Evolutionary conservation across 2,797 vertebrate species (phyloP), one percentile per base, ranked within the genome.

Genomic region (Acanthurus tractus): DNA sequence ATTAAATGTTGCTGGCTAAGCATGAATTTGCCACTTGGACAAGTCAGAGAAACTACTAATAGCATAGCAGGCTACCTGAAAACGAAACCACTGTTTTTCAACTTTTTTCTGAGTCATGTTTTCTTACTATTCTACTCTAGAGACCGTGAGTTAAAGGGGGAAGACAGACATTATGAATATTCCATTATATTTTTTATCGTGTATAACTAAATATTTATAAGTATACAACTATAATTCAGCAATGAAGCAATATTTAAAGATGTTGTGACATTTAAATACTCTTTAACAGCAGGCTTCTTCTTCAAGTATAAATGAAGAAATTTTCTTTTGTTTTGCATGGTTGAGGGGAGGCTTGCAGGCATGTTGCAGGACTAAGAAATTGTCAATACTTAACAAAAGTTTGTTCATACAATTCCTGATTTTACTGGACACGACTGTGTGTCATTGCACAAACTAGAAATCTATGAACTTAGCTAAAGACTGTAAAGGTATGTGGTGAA

Each of bases 401-500:
- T 45, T 62, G 25, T 36, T 63, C 36, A 8, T 18, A 22, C 4
- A 49, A 3, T 38, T 2, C 10, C 17, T 15, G 4, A 3, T 36
- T 40, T 23, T 42, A 15, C 45, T 0, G 25, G 36, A 48, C 22
- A 46, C 3, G 70, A 40, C 6, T 50, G 46, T 46, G n/a, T 25
- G 38, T 59, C 46, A 49, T 56, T 48, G 72, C 36, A 23, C 46
- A 67, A 5, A 65, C 36, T 63, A 17, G 59, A 71, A 78, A 68
- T 50, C n/a, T 58, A 48, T 34, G n/a, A 8, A n/a, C 20, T 57
- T 29, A 73, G 76, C 46, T 54, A 55, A 57, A 14, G 20, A 56
- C 49, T 49, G 52, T 61, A 86, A 73, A 80, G 50, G 11, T 58
- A 53, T 52, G 34, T 20, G 15, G 49, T 70, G 25, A 80, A 82